A percentile compares a stretch with the other conserved stretches of the same genome.
Conservation (phyloP, 92 coral and sea anemone genomes). For the Plumapathes pennacea region DNA sequence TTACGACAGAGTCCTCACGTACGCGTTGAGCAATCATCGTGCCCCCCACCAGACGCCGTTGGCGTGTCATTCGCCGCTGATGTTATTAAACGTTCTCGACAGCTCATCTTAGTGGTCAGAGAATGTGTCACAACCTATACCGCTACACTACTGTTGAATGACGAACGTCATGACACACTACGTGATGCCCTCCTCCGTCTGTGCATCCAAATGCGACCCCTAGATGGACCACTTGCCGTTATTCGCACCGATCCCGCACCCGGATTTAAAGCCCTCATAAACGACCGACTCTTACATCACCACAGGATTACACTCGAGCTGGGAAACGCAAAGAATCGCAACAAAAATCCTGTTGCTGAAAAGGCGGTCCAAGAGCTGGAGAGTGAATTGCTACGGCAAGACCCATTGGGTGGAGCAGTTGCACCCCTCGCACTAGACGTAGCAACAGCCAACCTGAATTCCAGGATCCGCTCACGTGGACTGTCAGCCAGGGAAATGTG, state of each 20-base stretch:
- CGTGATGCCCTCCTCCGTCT: constrained; percentile 23
- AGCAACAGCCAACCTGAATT: constrained; percentile 13
- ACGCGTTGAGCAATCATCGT: constrained; percentile 23
- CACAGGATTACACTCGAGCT: constrained; percentile 45
- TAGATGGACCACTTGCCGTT: constrained; percentile 33
- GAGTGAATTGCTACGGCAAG: constrained; percentile 27
- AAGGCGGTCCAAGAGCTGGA: constrained; percentile 32
- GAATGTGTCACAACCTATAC: constrained; percentile 53
- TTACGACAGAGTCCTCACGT: no score
- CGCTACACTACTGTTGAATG: constrained; percentile 16
- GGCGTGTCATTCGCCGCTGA: constrained; percentile 55
- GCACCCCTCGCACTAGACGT: constrained; percentile 7
- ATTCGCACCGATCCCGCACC: constrained; percentile 34
- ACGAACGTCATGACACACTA: constrained; percentile 19
- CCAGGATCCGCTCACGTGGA: constrained; percentile 34
- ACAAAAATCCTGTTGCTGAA: constrained; percentile 64
- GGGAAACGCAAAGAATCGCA: constrained; percentile 52
- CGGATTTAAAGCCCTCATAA: constrained; percentile 8
- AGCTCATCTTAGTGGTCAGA: constrained; percentile 43
- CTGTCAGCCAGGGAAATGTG: constrained; percentile 41
- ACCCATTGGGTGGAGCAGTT: constrained; percentile 14
- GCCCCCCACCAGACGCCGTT: constrained; percentile 43
- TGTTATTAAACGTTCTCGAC: constrained; percentile 42
- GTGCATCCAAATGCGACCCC: constrained; percentile 41
- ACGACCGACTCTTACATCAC: constrained; percentile 12